Evolutionary conservation across 2,888 invertebrate genomes (phyloP).

Genomic region (Acronicta psi): DNA sequence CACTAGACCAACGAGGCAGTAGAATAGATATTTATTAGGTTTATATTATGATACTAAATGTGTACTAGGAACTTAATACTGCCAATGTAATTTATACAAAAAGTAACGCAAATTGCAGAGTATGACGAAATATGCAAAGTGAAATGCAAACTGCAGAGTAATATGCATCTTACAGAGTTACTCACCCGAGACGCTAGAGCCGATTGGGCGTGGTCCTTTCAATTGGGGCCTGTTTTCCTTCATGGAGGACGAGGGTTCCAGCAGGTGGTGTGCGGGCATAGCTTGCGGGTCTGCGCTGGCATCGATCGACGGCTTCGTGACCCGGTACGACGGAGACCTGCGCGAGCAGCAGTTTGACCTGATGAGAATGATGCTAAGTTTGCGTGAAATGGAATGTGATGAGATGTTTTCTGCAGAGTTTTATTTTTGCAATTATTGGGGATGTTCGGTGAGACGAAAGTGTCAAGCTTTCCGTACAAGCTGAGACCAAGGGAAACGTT

Average conservation of each 20-base stretch:
- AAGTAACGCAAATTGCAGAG: no score
- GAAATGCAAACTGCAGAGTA: not conserved
- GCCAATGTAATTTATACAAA: no score
- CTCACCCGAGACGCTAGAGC: constrained; percentile 90
- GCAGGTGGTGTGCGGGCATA: constrained; percentile 68
- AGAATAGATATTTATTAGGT: no score
- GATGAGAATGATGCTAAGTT: constrained; percentile 51
- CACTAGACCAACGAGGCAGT: no score
- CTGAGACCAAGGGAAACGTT: no score
- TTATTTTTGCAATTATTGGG: not conserved
- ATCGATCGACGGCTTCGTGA: constrained; percentile 85
- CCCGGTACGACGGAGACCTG: constrained; percentile 91
- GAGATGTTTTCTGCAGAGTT: constrained; percentile 5
- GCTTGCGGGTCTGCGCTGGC: constrained; percentile 72
- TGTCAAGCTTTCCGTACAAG: no score
- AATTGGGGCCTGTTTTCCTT: constrained; percentile 78
- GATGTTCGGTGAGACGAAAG: no score
- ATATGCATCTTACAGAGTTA: not conserved
- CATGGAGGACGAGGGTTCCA: constrained; percentile 74
- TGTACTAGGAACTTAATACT: no score
- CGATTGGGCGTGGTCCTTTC: constrained; percentile 88
- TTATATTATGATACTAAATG: no score
- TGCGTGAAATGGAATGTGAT: constrained; percentile 39
- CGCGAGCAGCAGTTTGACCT: constrained; percentile 82
- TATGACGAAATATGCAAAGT: no score